phyloP scores from a whole-genome alignment of 2,797 vertebrate genomes.

The Limosa lapponica region DNA sequence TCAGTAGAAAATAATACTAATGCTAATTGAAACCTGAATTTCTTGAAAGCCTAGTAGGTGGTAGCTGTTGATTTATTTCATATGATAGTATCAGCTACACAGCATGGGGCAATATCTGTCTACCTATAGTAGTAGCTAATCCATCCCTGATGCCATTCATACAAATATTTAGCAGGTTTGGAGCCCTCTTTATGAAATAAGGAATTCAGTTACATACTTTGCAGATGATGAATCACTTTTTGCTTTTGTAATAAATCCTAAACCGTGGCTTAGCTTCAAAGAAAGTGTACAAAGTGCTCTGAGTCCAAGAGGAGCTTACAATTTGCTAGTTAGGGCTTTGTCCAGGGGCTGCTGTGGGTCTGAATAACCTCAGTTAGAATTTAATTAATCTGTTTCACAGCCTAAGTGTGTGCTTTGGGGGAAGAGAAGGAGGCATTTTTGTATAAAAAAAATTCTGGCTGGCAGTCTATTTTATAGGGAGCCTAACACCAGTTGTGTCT shows the following conservation, averaged over 20 bases:
- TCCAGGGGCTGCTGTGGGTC: not conserved
- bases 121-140: not conserved
- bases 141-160: not conserved
- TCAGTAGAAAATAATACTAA: constrained; percentile 30
- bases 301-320: not conserved
- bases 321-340: not conserved
- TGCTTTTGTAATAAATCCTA: not conserved
- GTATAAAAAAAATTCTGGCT: not conserved
- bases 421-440: not conserved
- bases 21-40: constrained; percentile 30
- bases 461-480: not conserved
- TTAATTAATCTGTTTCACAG: not conserved
- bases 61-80: not conserved
- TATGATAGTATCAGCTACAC: not conserved
- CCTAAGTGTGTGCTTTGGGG: not conserved
- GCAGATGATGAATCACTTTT: not conserved
- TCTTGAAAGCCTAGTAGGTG: not conserved
- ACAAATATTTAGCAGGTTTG: not conserved
- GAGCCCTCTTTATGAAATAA: not conserved
- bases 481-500: not conserved
- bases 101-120: not conserved
- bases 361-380: not conserved
- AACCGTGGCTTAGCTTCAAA: not conserved
- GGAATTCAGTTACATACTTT: not conserved
- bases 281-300: not conserved